phyloP scores from a whole-genome alignment of 2,888 invertebrate genomes.

The Pharmacophagus antenor region DNA sequence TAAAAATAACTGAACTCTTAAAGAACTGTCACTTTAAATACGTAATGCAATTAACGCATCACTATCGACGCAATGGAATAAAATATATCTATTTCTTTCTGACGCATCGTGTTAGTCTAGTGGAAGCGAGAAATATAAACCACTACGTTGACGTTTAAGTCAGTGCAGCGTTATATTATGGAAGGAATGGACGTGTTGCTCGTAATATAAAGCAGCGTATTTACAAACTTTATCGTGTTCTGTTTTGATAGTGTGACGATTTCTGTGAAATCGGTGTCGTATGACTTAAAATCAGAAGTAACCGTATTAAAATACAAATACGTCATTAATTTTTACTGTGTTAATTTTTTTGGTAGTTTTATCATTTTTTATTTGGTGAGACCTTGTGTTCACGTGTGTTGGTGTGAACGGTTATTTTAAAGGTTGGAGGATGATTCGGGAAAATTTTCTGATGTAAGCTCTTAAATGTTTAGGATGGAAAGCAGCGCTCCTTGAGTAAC shows the following conservation, averaged over 20 bases:
- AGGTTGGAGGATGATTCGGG: conserved; percentile 67
- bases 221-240: conserved; percentile 72
- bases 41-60: conserved; percentile 51
- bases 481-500: conserved; percentile 46
- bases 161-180: conserved; percentile 53
- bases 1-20: conserved; percentile 35
- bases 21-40: conserved; percentile 41
- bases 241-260: conserved; percentile 59
- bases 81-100: conserved; percentile 49
- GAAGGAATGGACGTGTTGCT: conserved; percentile 41
- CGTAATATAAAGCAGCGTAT: conserved; percentile 55
- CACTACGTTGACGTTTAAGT: conserved; percentile 37
- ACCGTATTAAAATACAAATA: conserved; percentile 32
- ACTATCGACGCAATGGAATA: conserved; percentile 38
- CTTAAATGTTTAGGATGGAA: conserved; percentile 52
- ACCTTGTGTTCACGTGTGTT: conserved; percentile 73
- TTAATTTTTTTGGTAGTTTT: conserved; percentile 41
- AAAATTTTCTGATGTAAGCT: conserved; percentile 63
- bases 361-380: conserved; percentile 55
- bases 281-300: conserved; percentile 33
- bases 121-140: conserved; percentile 10
- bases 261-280: conserved; percentile 40
- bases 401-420: conserved; percentile 68
- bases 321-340: conserved; percentile 32
- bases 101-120: conserved; percentile 18